Percentiles rank a stretch among this genome's conserved stretches.
Evolutionary conservation across 2,888 invertebrate species (phyloP).

Genomic region (Heliothis peltigera): DNA sequence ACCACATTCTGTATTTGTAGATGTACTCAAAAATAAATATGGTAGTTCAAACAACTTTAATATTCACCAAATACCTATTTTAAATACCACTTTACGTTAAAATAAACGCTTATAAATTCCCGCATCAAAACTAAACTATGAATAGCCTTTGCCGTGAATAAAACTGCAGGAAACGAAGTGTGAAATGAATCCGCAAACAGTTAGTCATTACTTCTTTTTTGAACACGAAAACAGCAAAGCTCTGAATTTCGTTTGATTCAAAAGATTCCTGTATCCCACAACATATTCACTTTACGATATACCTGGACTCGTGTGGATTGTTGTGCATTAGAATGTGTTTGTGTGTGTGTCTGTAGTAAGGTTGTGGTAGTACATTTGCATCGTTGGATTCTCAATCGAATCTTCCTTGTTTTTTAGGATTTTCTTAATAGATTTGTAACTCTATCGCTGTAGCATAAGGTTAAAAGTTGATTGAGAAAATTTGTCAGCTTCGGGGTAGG

Average conservation of each 20-base stretch:
- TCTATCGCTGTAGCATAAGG: no score
- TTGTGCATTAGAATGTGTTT: slow-evolving; percentile 14
- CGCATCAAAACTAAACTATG: slow-evolving; percentile 21
- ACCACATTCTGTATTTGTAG: no score
- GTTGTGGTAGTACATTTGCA: neutral
- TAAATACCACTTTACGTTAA: slow-evolving; percentile 2
- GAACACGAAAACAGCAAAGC: slow-evolving; percentile 51
- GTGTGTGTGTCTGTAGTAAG: neutral
- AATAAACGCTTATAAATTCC: slow-evolving; percentile 11
- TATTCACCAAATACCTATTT: neutral
- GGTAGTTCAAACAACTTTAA: neutral
- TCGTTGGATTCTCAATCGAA: slow-evolving; percentile 8
- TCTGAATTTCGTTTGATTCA: slow-evolving; percentile 42
- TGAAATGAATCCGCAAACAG: slow-evolving; percentile 58
- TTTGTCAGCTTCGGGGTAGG: no score
- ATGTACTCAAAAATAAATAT: neutral
- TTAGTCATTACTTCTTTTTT: slow-evolving; percentile 48
- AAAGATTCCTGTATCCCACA: slow-evolving; percentile 36
- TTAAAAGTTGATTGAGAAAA: no score
- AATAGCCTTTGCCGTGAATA: slow-evolving; percentile 44
- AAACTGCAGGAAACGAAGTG: slow-evolving; percentile 58
- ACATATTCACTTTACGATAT: slow-evolving; percentile 29
- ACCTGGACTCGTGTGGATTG: slow-evolving; percentile 10
- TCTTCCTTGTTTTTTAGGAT: slow-evolving; percentile 6
- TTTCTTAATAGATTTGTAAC: no score